These are phyloP conservation scores for Coendou prehensilis DNA, from an alignment of 2,797 vertebrate species.

Conservation along the genomic window DNA sequence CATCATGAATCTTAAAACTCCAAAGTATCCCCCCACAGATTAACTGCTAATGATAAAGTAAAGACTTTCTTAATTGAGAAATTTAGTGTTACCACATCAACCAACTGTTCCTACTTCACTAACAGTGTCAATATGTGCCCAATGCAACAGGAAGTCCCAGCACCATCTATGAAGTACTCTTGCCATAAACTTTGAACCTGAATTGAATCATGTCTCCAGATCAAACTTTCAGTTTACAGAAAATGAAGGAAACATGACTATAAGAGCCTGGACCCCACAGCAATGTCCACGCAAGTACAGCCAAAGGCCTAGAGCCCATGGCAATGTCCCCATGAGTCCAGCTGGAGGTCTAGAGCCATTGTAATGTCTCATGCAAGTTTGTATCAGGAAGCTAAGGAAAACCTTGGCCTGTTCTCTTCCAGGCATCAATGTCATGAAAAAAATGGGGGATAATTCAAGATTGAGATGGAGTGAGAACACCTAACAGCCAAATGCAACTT, in stretches of 20 bases:
- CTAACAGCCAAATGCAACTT: slow-evolving; percentile 49
- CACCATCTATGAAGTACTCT: neutral
- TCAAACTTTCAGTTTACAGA: slow-evolving; percentile 37
- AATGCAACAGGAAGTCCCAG: neutral
- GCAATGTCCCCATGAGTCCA: neutral
- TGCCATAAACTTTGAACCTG: neutral
- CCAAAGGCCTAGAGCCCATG: neutral
- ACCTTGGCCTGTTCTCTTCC: slow-evolving; percentile 8
- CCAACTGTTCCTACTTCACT: slow-evolving; percentile 16
- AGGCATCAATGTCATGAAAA: neutral
- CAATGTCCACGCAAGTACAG: neutral
- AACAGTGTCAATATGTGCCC: neutral
- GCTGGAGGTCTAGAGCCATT: neutral
- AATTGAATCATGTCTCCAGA: neutral
- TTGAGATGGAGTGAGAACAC: neutral
- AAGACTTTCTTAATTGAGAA: neutral
- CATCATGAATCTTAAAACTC: slow-evolving; percentile 16
- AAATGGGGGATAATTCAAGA: neutral
- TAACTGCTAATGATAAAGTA: neutral
- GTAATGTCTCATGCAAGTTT: neutral
- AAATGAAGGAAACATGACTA: neutral
- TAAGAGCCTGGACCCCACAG: neutral
- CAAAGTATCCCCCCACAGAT: neutral
- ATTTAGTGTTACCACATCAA: neutral
- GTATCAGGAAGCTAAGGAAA: neutral